Conservation (phyloP, 1,140 invertebrate species). For the Homalodisca vitripennis region DNA sequence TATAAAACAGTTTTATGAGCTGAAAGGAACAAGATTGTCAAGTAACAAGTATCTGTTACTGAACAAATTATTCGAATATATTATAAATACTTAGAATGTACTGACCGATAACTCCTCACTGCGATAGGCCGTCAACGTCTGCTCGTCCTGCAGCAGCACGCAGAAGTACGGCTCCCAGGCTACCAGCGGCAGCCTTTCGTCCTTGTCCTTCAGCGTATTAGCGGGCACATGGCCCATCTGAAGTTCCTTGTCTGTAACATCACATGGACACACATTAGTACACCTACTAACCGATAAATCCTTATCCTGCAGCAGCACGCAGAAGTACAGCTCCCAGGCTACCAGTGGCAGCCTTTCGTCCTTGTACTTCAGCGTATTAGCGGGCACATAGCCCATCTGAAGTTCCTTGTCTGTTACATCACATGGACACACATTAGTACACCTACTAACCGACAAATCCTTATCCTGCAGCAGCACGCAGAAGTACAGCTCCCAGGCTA, state of each 20-base stretch:
- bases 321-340: constrained; percentile 83
- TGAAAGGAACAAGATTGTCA: too few species aligned
- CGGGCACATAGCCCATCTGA: background rate
- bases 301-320: constrained; percentile 81
- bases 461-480: constrained; percentile 84
- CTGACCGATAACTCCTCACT: constrained; percentile 86
- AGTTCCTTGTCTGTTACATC: background rate
- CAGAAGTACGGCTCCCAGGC: constrained; percentile 86
- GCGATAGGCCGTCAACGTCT: constrained; percentile 79
- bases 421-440: background rate
- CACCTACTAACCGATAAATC: too few species aligned
- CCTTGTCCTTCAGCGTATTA: background rate
- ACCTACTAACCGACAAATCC: too few species aligned
- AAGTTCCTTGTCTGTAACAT: background rate
- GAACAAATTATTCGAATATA: too few species aligned
- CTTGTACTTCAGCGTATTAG: too few species aligned
- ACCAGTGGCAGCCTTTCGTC: constrained; percentile 47
- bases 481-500: constrained; percentile 81
- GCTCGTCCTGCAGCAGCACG: constrained; percentile 81
- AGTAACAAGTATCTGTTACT: too few species aligned
- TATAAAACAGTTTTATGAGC: too few species aligned
- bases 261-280: background rate
- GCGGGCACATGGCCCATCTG: background rate
- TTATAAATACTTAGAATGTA: too few species aligned
- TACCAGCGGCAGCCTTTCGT: constrained; percentile 46